These are phyloP conservation scores for Amphiura filiformis DNA, from an alignment of 35 echinoderm and acorn worm species.

Conservation along the genomic window DNA sequence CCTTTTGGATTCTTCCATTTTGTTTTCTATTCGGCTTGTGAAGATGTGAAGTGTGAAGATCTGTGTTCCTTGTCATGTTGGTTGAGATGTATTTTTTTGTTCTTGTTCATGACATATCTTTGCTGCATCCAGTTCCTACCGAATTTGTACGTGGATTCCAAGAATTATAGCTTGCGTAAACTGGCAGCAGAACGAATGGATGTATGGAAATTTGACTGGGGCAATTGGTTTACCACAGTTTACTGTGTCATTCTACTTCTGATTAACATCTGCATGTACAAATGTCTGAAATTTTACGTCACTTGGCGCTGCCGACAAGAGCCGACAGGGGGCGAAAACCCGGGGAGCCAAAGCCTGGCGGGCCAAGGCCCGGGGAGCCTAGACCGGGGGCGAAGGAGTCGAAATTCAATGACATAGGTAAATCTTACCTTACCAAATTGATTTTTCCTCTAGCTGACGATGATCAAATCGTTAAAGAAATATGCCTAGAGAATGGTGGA, in stretches of 20 bases:
- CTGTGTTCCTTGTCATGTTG: neutral
- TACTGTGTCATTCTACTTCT: neutral
- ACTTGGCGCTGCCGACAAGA: neutral
- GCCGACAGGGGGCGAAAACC: no score
- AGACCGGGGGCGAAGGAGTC: no score
- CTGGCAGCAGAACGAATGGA: neutral
- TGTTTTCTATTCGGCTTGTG: neutral
- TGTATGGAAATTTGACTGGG: neutral
- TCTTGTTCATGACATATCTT: neutral
- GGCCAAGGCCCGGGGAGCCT: no score
- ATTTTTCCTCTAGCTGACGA: neutral
- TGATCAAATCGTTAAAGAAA: neutral
- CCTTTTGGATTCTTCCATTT: neutral
- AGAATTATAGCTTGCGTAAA: neutral
- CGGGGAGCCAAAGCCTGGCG: no score
- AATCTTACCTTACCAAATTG: neutral
- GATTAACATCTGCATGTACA: neutral
- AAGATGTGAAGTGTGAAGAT: neutral
- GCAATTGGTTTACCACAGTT: neutral
- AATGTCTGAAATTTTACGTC: neutral
- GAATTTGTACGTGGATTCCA: neutral
- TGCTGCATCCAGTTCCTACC: neutral
- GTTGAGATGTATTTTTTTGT: neutral
- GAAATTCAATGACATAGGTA: neutral
- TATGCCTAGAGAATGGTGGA: neutral